phyloP scores from a whole-genome alignment of 1,140 invertebrate genomes.

The Bombus difficillimus region DNA sequence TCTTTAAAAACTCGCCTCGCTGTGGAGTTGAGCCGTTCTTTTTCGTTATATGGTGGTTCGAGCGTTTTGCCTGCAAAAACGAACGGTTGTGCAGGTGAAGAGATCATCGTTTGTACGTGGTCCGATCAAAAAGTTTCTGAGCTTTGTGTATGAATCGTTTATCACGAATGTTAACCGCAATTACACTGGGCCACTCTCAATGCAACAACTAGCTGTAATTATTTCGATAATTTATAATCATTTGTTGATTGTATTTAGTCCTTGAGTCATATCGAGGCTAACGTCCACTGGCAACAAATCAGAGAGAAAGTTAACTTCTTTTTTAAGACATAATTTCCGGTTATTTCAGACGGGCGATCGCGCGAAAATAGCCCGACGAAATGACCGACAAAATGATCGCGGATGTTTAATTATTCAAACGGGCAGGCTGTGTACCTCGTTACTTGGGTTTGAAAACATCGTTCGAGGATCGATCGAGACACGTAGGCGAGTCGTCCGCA shows the following conservation, averaged over 20 bases:
- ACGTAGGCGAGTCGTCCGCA: too few species aligned
- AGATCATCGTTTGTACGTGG: too few species aligned
- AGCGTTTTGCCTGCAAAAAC: background rate
- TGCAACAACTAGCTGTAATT: too few species aligned
- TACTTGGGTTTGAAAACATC: background rate
- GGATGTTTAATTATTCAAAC: background rate
- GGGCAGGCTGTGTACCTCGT: background rate
- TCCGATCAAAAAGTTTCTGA: too few species aligned
- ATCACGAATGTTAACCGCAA: too few species aligned
- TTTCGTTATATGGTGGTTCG: too few species aligned
- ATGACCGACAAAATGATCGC: background rate
- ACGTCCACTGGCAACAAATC: conserved; percentile 30
- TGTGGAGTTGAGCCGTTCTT: too few species aligned
- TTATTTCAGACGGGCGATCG: background rate
- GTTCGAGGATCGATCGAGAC: conserved; percentile 32
- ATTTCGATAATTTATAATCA: too few species aligned
- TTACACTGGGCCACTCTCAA: too few species aligned
- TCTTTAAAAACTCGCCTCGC: background rate
- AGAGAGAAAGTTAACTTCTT: background rate
- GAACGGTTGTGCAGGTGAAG: background rate
- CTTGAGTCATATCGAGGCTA: background rate
- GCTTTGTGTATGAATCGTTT: too few species aligned
- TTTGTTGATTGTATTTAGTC: too few species aligned
- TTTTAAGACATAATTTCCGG: background rate
- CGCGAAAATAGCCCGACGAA: background rate